A percentile compares a stretch with the other conserved stretches of the same genome.
phyloP scores from a whole-genome alignment of 2,888 invertebrate species.

The Pseudococcus longispinus region DNA sequence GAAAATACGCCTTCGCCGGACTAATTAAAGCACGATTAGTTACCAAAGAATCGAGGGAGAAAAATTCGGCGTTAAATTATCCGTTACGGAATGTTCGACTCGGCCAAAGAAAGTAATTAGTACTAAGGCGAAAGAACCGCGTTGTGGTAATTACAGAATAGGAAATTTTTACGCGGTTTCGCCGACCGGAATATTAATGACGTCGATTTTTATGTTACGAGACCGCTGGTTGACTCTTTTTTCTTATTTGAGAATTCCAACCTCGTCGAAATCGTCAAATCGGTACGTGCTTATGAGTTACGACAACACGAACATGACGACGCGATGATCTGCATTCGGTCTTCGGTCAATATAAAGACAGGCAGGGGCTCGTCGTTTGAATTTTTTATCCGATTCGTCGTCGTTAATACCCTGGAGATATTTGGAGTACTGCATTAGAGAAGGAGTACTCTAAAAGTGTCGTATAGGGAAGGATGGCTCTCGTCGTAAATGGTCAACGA shows the following conservation, averaged over 20 bases:
- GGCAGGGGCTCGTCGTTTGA: background rate
- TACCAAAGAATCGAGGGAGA: background rate
- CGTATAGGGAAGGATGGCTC: background rate
- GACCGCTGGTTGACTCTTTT: background rate
- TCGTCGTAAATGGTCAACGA: slow-evolving; percentile 21
- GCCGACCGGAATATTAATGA: slow-evolving; percentile 15
- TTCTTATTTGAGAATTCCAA: background rate
- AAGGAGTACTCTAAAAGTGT: background rate
- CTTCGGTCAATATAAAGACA: background rate
- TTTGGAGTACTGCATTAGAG: background rate
- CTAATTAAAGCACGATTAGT: background rate
- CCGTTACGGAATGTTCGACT: background rate
- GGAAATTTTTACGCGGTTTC: slow-evolving; percentile 2
- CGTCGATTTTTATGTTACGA: background rate
- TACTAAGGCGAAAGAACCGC: background rate
- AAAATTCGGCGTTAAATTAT: slow-evolving; percentile 10
- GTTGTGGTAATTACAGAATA: background rate
- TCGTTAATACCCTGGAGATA: slow-evolving; percentile 40
- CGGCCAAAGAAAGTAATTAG: background rate
- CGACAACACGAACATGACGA: background rate
- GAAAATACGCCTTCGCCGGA: too few relatives aligned
- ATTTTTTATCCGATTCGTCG: slow-evolving; percentile 5
- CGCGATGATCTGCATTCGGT: background rate
- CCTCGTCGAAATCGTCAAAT: background rate
- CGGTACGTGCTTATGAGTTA: background rate